Conservation (phyloP, 2,113 vertebrate genomes). For the Ceyx cyanopectus region DNA sequence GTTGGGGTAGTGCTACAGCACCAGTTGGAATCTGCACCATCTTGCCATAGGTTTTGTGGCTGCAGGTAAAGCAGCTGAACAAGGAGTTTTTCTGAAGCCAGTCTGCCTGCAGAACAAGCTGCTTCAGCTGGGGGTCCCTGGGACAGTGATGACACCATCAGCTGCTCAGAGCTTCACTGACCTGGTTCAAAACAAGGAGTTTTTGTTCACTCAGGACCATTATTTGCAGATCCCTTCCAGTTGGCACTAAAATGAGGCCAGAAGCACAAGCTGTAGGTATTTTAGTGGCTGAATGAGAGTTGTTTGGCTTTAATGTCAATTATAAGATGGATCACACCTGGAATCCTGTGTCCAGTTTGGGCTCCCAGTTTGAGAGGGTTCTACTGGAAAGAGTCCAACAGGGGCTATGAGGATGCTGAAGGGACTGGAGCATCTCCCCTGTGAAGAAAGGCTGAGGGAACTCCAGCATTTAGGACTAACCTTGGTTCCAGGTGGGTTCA, state of each 20-base stretch:
- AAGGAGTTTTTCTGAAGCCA: not conserved
- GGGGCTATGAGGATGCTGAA: too few relatives aligned
- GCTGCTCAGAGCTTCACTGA: not conserved
- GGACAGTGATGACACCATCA: not conserved
- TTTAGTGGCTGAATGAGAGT: not conserved
- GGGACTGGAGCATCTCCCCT: too few relatives aligned
- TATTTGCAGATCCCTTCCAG: not conserved
- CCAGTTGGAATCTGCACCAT: not conserved
- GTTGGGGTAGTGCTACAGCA: not conserved
- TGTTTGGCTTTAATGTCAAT: not conserved
- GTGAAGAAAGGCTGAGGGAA: too few relatives aligned
- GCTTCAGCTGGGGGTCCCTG: not conserved
- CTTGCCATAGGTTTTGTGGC: not conserved
- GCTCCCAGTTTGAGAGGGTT: too few relatives aligned
- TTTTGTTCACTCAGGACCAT: not conserved
- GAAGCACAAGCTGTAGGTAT: not conserved
- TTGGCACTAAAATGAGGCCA: not conserved
- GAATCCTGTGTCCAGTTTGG: too few relatives aligned
- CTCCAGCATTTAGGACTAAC: not conserved
- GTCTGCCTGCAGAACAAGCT: not conserved
- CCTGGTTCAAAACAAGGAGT: not conserved
- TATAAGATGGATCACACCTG: too few relatives aligned
- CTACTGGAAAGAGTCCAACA: too few relatives aligned
- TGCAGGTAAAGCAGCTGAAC: not conserved
- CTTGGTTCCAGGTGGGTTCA: not conserved